Conservation (phyloP, 53 echinoderm and acorn worm genomes). For the Antedon mediterranea region DNA sequence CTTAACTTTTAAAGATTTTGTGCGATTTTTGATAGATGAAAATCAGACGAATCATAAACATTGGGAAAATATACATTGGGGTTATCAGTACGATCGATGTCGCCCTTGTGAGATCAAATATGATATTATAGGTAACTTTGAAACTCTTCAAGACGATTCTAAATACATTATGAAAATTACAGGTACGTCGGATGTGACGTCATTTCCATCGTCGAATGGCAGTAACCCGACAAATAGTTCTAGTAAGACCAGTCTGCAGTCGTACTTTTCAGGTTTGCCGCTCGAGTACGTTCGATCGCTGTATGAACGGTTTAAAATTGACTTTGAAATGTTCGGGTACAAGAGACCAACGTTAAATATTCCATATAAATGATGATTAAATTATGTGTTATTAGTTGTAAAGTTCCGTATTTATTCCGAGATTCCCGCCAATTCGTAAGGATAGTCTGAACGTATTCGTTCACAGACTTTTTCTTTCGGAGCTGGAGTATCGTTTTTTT, state of each 20-base stretch:
- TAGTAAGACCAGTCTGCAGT: constrained; percentile 32
- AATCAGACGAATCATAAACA: neutral
- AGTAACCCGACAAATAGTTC: constrained; percentile 77
- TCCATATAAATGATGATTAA: neutral
- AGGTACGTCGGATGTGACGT: constrained; percentile 13
- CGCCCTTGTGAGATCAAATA: constrained; percentile 42
- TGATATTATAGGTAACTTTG: constrained; percentile 62
- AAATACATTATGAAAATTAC: constrained; percentile 36
- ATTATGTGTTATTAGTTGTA: too few species aligned
- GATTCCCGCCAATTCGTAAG: too few species aligned
- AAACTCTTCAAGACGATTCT: constrained; percentile 29
- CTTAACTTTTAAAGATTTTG: constrained; percentile 47
- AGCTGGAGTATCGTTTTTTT: too few species aligned
- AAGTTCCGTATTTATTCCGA: too few species aligned
- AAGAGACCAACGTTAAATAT: constrained; percentile 17
- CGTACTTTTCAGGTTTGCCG: constrained; percentile 41
- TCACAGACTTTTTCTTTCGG: too few species aligned
- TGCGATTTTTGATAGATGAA: constrained; percentile 23
- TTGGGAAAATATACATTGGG: constrained; percentile 38
- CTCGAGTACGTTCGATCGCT: constrained; percentile 24
- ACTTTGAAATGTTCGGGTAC: constrained; percentile 70
- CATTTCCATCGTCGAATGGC: constrained; percentile 29
- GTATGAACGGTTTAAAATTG: constrained; percentile 51
- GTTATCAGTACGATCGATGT: constrained; percentile 28
- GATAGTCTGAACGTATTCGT: too few species aligned